Evolutionary conservation across 2,113 vertebrate species (phyloP), one percentile per base, ranked within the genome.

Genomic region (Cettia cetti): DNA sequence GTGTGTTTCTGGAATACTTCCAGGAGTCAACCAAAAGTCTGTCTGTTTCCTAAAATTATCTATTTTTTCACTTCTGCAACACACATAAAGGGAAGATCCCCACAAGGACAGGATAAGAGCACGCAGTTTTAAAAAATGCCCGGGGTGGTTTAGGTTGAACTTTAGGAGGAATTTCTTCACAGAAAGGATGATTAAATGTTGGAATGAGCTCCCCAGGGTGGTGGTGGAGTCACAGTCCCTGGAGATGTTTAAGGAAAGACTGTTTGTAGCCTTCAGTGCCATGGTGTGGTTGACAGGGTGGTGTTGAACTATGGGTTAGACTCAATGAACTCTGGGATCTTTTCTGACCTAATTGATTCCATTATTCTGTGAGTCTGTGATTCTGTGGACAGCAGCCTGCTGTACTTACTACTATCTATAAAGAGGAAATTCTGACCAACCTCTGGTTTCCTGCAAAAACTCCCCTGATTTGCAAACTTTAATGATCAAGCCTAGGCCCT

Each of bases 81-180:
- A 50, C 7, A 10, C 4, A 5, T 39, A 8, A 49, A 63, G 44
- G 5, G 2, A 71, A n/a, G 45, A 35, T 1, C 1, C 1, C 3
- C 16, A 15, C 13, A 84, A 44, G 5, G 35, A 44, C 22, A 65
- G 10, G 10, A 23, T 27, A 18, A 65, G 42, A 50, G 26, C 11
- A 50, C 7, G 15, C 6, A 17, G 16, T 26, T 65, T 42, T 42
- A 59, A 50, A 7, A 7, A 27, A 21, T 40, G 14, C 7, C 30
- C 16, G 9, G 33, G 33, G 22, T 27, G 18, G 15, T 80, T 50
- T 35, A 35, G 8, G 13, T 6, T 44, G 35, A 8, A 23, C 5
- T 9, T 27, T 19, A 37, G 27, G 12, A 72, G 6, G 17, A 33
- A 37, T 28, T 42, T 50, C 2, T 27, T 80, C 3, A 15, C 27